These are phyloP conservation scores for Mamestra configurata DNA, from an alignment of 1,140 invertebrate species.

Conservation along the genomic window DNA sequence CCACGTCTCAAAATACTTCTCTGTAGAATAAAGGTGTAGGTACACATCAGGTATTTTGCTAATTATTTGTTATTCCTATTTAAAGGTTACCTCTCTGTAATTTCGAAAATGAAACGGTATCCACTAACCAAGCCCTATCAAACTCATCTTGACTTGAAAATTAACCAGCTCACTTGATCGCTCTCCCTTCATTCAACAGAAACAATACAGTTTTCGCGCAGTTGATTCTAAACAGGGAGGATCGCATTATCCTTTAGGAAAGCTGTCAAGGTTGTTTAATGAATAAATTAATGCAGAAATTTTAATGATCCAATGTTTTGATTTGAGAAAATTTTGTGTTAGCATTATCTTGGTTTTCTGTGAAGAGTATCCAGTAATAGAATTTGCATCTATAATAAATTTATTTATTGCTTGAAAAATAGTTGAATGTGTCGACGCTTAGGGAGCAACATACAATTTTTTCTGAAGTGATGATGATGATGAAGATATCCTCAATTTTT, in stretches of 20 bases:
- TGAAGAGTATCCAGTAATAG: too few species aligned
- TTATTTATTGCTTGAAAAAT: too few species aligned
- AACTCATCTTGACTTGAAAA: neutral
- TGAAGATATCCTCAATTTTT: too few species aligned
- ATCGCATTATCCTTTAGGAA: constrained; percentile 13
- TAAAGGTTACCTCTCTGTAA: too few species aligned
- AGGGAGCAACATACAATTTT: too few species aligned
- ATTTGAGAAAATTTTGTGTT: neutral
- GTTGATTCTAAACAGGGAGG: constrained; percentile 4
- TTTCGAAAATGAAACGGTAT: neutral
- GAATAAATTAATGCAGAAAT: constrained; percentile 27
- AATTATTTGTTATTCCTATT: too few species aligned
- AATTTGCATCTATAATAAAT: too few species aligned
- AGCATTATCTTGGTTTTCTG: neutral
- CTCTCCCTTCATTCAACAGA: neutral
- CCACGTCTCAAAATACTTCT: too few species aligned
- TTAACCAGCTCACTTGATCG: neutral
- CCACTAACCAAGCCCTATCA: neutral
- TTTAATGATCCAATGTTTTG: constrained; percentile 16
- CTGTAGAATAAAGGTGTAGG: too few species aligned
- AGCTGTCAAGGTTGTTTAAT: neutral
- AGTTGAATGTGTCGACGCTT: too few species aligned
- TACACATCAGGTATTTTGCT: too few species aligned
- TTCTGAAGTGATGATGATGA: too few species aligned
- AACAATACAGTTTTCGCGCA: constrained; percentile 1